Evolutionary conservation across 2,113 vertebrate species (phyloP).

Genomic region (Spheniscus mendiculus): DNA sequence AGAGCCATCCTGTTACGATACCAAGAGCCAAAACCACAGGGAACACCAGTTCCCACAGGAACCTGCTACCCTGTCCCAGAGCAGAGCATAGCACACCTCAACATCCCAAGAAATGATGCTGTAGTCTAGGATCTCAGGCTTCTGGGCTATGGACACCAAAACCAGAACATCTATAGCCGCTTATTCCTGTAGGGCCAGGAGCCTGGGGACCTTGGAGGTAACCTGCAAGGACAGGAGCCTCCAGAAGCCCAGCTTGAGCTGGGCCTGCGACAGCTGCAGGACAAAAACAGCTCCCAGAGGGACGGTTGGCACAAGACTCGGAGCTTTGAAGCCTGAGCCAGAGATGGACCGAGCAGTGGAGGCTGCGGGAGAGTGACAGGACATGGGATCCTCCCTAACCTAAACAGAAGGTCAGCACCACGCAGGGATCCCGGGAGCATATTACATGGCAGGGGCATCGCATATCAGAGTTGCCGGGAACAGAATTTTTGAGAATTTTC

Average conservation of each 20-base stretch:
- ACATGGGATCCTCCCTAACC: background rate
- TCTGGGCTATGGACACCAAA: background rate
- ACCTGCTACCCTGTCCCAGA: background rate
- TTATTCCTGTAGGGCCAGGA: no score
- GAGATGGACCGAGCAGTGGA: background rate
- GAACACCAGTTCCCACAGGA: background rate
- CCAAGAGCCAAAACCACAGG: background rate
- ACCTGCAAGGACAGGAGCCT: background rate
- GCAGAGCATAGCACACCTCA: background rate
- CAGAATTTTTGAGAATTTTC: background rate
- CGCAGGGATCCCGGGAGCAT: background rate
- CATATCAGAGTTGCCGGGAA: background rate
- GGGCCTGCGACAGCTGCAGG: background rate
- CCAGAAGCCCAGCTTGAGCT: background rate
- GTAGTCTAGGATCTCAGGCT: background rate
- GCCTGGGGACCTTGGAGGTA: no score
- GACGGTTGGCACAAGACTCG: background rate
- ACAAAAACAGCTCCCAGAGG: slow-evolving; percentile 12
- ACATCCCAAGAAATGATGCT: background rate
- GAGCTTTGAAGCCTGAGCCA: background rate
- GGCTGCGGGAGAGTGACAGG: background rate
- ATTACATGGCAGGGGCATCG: background rate
- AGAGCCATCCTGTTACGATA: background rate
- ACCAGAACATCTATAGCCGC: background rate
- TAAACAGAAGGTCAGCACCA: background rate